phyloP scores from a whole-genome alignment of 2,888 invertebrate genomes.

The Sthenelais limicola region DNA sequence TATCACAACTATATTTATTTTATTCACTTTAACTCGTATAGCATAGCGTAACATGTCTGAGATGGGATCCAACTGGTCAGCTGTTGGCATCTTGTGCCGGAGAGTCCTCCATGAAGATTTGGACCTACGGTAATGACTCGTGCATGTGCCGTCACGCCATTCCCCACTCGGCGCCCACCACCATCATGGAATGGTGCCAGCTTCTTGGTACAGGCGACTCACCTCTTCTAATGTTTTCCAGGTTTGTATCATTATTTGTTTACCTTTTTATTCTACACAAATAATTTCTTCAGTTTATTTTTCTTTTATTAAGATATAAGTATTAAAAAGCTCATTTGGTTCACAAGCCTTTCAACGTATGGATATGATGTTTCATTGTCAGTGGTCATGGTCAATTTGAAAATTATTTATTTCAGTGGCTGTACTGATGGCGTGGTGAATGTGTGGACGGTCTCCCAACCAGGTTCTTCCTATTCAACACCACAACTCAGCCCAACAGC shows the following conservation, averaged over 20 bases:
- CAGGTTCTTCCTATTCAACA: slow-evolving; percentile 38
- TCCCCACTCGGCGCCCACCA: slow-evolving; percentile 74
- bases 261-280: background rate
- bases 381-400: too few species aligned
- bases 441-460: slow-evolving; percentile 62
- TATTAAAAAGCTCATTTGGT: too few species aligned
- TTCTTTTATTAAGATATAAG: too few species aligned
- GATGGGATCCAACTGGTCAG: slow-evolving; percentile 75
- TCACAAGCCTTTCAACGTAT: too few species aligned
- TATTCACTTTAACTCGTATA: too few species aligned
- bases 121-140: slow-evolving; percentile 72
- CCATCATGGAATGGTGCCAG: slow-evolving; percentile 76
- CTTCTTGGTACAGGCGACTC: slow-evolving; percentile 71
- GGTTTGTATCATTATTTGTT: slow-evolving; percentile 52
- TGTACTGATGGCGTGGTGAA: slow-evolving; percentile 63
- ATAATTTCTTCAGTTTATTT: too few species aligned
- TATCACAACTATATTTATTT: too few species aligned
- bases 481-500: slow-evolving; percentile 30
- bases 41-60: slow-evolving; percentile 72
- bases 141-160: slow-evolving; percentile 73
- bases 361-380: too few species aligned
- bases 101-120: slow-evolving; percentile 74
- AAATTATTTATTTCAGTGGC: too few species aligned
- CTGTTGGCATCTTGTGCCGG: slow-evolving; percentile 75
- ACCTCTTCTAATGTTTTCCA: slow-evolving; percentile 64